Conservation (phyloP, 2,113 vertebrate species). For the Tragelaphus scriptus region DNA sequence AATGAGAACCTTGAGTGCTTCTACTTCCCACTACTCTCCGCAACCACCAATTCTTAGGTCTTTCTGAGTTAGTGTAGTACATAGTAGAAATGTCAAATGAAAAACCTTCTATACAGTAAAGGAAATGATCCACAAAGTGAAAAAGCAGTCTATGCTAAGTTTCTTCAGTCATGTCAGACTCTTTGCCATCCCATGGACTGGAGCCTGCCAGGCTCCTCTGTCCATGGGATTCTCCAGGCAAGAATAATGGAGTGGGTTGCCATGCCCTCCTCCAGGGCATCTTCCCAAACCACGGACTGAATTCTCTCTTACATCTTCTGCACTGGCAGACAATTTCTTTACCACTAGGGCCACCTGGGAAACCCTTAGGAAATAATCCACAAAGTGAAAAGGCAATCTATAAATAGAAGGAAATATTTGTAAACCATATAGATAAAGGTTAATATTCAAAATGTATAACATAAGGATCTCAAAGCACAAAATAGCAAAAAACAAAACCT, state of each 20-base stretch:
- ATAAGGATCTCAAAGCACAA: background rate
- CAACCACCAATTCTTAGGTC: background rate
- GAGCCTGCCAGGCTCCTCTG: background rate
- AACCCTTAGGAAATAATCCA: background rate
- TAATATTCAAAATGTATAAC: background rate
- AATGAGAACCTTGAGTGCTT: background rate
- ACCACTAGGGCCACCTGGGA: background rate
- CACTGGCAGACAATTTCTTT: background rate
- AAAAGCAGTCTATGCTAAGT: background rate
- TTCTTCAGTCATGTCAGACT: background rate
- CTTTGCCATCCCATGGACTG: background rate
- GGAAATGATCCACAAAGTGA: background rate
- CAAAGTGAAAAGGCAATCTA: background rate
- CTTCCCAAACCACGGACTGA: background rate
- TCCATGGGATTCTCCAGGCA: background rate
- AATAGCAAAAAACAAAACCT: background rate
- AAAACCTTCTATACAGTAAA: background rate
- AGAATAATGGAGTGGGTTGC: background rate
- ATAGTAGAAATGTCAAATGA: background rate
- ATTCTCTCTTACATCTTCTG: background rate
- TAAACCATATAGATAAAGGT: background rate
- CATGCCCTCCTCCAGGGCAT: background rate
- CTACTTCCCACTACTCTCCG: background rate
- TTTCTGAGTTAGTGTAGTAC: background rate
- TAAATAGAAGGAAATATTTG: background rate